Evolutionary conservation across 2,797 vertebrate genomes (phyloP), one percentile per base, ranked within the genome.

Genomic region (Gambelia wislizenii): DNA sequence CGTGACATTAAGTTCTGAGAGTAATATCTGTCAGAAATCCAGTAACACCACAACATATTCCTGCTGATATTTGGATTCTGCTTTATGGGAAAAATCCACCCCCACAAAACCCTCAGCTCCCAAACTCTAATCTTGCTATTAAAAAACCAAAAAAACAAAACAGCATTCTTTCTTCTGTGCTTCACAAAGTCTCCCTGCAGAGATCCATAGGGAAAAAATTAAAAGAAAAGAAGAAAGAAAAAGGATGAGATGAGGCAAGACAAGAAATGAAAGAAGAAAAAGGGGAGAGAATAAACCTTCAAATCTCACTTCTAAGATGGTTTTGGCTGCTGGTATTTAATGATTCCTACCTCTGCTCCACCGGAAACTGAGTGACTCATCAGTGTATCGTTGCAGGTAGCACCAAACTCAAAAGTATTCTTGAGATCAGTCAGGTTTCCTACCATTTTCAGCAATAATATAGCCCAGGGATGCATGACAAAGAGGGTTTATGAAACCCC

Each of bases 371-470:
- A 79, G 76, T 82, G 88, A 88, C 79, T 89, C 0, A 2, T 93
- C 95, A 89, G 91, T 88, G 84, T 33, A 72, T 88, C 87, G 78
- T 47, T 81, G 61, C 74, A 84, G 39, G 52, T 78, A 83, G 42
- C 2, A 0, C 12, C 90, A 61, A 89, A 92, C 69, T 92, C 86
- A 10, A 18, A 47, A 70, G 78, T 47, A 20, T 78, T 83, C 72
- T 39, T 84, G 83, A 92, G 79, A 83, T 92, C 88, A 92, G 91
- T n/a, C 89, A 93, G 80, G 72, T 70, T 70, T 69, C 49, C 83
- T 36, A 85, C 25, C 44, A 49, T 80, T 70, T 70, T 42, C 79
- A 83, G 79, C 80, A 91, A 89, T 70, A 91, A 59, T 85, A 72
- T 78, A 78, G 42, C 59, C 61, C 59, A 56, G 16, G 72, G 84